Base-by-base conservation (phyloP, 2,797 vertebrate genomes). In the Acestrorhynchus altus region DNA sequence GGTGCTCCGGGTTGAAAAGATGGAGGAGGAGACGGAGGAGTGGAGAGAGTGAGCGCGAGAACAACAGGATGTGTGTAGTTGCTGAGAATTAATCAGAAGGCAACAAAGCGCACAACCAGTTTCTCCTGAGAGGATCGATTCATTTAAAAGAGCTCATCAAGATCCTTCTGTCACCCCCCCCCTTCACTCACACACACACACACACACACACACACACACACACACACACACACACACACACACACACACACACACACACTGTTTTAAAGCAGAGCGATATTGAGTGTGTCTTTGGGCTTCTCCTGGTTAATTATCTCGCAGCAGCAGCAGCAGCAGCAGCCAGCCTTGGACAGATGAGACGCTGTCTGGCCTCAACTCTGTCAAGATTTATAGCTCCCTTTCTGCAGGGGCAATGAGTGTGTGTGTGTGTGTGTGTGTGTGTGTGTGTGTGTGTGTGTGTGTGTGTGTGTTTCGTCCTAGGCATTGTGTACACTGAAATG, bases 11-110 rank as follows among this genome's bases (percentile, higher is more conserved):
- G 46, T 64, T 49, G 46, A 20, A 46, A 56, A 61, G 56, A 83
- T 42, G 54, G 66, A 79, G 11, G 9, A 40, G 15, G 47, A 5
- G 22, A 66, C n/a, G n/a, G n/a, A 4, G 57, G 26, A 20, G 47
- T 49, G 26, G 69, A 59, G 18, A 47, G 66, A 51, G 68, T 39
- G 72, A 39, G 68, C 63, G 46, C 24, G 44, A 61, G 18, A 71
- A 75, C 39, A 40, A 77, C 74, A 77, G 61, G 51, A 44, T 78
- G 72, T 87, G 79, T 80, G 72, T 80, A 74, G 57, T 61, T 68
- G 64, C 67, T 39, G n/a, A 61, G 15, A 66, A 47, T 73, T 77
- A 73, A 73, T 72, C 82, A 61, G 59, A 66, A 76, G 69, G 79
- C 73, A 47, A 69, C 74, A 52, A 71, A 74, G 74, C 64, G 70